These are phyloP conservation scores for Lepidiolamprologus cunningtoni DNA, from an alignment of 2,113 vertebrate species.

Conservation along the genomic window DNA sequence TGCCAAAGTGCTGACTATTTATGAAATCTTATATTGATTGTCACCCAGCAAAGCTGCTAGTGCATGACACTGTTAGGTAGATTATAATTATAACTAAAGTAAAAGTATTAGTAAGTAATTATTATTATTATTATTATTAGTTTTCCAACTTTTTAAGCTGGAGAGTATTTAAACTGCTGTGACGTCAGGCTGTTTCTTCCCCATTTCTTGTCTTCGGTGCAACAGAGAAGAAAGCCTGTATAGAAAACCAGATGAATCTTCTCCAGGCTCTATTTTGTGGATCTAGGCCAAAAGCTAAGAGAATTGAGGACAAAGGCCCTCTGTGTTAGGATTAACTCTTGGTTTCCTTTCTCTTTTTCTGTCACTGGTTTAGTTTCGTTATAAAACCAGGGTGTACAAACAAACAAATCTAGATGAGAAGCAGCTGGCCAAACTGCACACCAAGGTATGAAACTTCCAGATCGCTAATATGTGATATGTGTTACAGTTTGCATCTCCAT, in stretches of 20 bases:
- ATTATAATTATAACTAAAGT: background rate
- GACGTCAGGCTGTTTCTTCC: background rate
- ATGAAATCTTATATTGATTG: background rate
- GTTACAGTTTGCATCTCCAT: background rate
- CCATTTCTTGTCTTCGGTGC: background rate
- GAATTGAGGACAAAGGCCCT: constrained; percentile 37
- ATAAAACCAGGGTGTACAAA: constrained; percentile 95
- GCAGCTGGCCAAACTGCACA: constrained; percentile 94
- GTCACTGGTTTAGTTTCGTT: constrained; percentile 80
- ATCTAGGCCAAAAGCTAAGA: constrained; percentile 45
- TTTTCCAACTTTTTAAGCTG: background rate
- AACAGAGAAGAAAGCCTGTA: background rate
- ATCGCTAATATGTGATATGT: background rate
- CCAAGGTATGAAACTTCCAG: constrained; percentile 75
- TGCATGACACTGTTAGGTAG: fast-evolving
- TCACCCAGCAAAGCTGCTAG: background rate
- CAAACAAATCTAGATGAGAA: constrained; percentile 96
- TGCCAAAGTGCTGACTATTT: background rate
- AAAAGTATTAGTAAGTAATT: background rate
- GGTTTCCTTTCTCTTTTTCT: background rate
- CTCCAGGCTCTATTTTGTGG: constrained; percentile 1
- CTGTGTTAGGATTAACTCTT: constrained; percentile 23
- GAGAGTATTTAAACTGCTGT: background rate
- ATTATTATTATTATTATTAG: background rate
- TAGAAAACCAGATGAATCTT: background rate